A percentile compares a stretch with the other conserved stretches of the same genome.
Evolutionary conservation across 2,113 vertebrate species (phyloP).

Genomic region (Poeciliopsis turrubarensis): DNA sequence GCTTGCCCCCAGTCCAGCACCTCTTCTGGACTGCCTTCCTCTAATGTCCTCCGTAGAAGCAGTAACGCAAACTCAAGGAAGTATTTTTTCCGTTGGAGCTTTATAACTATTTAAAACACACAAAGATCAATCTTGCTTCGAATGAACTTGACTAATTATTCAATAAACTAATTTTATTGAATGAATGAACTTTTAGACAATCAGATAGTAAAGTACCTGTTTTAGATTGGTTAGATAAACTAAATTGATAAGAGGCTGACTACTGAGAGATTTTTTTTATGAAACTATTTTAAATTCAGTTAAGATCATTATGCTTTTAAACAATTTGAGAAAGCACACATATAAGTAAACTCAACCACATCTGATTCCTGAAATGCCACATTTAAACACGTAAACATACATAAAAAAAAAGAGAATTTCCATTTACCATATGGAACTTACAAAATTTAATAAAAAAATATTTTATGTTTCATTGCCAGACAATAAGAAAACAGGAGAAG

Average conservation of each 20-base stretch:
- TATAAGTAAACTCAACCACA: no score
- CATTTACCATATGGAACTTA: background rate
- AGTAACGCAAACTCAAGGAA: conserved; percentile 88
- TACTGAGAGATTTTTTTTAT: background rate
- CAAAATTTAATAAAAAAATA: background rate
- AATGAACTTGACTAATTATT: background rate
- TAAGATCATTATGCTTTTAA: background rate
- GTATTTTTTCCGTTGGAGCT: conserved; percentile 79
- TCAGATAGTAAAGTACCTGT: background rate
- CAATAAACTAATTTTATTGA: background rate
- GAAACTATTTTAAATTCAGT: background rate
- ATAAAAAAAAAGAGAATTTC: background rate
- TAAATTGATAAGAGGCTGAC: background rate
- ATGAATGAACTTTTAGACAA: background rate
- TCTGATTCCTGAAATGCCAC: background rate
- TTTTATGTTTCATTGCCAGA: background rate
- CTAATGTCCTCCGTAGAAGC: conserved; percentile 84
- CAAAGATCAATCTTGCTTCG: conserved; percentile 29
- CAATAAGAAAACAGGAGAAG: background rate
- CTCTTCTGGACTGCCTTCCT: conserved; percentile 82
- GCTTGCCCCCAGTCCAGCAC: conserved; percentile 80
- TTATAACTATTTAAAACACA: conserved; percentile 83
- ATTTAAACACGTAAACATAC: no score
- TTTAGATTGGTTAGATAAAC: background rate
- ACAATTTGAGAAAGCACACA: background rate